Evolutionary conservation across 2,113 vertebrate genomes (phyloP).

Genomic region (Colius striatus): DNA sequence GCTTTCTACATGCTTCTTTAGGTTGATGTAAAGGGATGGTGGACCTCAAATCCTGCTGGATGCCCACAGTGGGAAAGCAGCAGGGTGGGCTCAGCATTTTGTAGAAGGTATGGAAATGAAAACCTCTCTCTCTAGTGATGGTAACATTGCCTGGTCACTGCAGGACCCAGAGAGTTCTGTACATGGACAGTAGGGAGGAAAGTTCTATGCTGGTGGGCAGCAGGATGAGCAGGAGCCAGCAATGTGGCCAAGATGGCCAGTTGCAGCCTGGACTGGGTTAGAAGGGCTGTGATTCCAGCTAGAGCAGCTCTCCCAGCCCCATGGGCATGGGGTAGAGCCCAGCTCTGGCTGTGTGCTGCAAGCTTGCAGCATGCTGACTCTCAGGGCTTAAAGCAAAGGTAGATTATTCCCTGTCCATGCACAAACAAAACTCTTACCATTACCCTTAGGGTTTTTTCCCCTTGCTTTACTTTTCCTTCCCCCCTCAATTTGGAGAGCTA

Average conservation of each 20-base stretch:
- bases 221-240: too few relatives aligned
- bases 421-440: background rate
- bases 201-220: background rate
- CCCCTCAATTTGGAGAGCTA: background rate
- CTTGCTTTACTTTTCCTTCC: accelerated
- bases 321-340: too few relatives aligned
- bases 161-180: background rate
- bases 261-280: too few relatives aligned
- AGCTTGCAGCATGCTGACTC: background rate
- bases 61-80: background rate
- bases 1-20: background rate
- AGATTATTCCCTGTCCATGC: background rate
- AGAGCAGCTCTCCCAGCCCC: background rate
- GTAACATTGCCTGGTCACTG: background rate
- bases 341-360: background rate
- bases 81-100: background rate
- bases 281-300: background rate
- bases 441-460: background rate
- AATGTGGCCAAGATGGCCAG: too few relatives aligned
- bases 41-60: background rate
- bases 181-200: accelerated
- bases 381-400: background rate
- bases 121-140: background rate
- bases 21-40: background rate
- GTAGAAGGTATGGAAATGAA: background rate